Conservation (phyloP, 2,113 vertebrate genomes). For the Amblyopsis rosae region DNA sequence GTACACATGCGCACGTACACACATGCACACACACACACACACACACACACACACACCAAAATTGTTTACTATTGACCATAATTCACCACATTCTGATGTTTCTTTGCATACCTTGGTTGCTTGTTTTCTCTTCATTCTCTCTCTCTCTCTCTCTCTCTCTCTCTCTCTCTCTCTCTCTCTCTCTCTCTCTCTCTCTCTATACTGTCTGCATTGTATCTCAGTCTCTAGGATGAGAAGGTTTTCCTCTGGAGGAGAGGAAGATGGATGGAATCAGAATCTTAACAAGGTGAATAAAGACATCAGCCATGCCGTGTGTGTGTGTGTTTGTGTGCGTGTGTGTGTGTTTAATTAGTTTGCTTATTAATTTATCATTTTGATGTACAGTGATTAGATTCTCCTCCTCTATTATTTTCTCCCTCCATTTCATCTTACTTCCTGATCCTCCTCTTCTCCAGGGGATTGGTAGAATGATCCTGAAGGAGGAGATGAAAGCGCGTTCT, state of each 20-base stretch:
- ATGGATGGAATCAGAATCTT: constrained; percentile 69
- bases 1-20: constrained; percentile 31
- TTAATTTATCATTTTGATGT: constrained; percentile 37
- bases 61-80: background rate
- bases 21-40: background rate
- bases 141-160: background rate
- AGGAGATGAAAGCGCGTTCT: constrained; percentile 96
- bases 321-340: background rate
- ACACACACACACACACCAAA: background rate
- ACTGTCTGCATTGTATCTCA: constrained; percentile 13
- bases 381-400: background rate
- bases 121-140: background rate
- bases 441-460: constrained; percentile 81
- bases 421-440: background rate
- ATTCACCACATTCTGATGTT: background rate
- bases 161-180: background rate
- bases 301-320: background rate
- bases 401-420: background rate
- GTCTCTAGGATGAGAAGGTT: constrained; percentile 67
- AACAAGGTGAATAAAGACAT: constrained; percentile 56
- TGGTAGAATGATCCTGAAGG: constrained; percentile 94
- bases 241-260: constrained; percentile 69
- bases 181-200: background rate
- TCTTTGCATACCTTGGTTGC: background rate
- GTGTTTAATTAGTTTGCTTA: constrained; percentile 34